Percentiles rank a stretch among this genome's conserved stretches.
Conservation (phyloP, 2,797 vertebrate genomes). For the Coreius guichenoti region DNA sequence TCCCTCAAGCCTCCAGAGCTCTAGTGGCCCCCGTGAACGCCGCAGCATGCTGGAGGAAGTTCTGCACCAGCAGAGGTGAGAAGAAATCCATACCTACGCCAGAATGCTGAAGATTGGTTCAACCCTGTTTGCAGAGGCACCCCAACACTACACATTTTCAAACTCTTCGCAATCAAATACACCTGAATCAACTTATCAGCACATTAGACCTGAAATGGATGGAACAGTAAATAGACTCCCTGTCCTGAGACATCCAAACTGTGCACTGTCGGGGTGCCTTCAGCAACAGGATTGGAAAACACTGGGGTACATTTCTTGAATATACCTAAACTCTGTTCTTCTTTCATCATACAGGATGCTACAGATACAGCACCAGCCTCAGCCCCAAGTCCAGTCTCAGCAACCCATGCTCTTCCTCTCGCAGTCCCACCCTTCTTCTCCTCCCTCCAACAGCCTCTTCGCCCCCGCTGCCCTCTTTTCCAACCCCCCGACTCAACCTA, state of each 20-base stretch:
- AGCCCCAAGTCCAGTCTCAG: conserved; percentile 76
- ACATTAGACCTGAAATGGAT: not conserved
- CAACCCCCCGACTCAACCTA: conserved; percentile 65
- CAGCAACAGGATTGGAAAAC: not conserved
- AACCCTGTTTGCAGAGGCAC: not conserved
- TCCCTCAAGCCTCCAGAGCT: conserved; percentile 66
- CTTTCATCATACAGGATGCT: conserved; percentile 83
- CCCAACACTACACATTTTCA: not conserved
- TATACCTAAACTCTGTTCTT: conserved; percentile 19
- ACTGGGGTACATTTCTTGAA: not conserved
- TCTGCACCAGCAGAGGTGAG: conserved; percentile 92
- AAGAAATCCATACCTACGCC: not conserved
- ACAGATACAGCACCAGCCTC: conserved; percentile 89
- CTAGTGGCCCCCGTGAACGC: conserved; percentile 70
- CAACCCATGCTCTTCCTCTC: conserved; percentile 78
- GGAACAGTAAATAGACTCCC: not conserved
- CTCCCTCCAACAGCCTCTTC: conserved; percentile 71
- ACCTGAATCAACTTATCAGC: not conserved
- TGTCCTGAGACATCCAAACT: not conserved
- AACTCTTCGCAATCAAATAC: not conserved
- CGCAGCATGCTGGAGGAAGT: conserved; percentile 90
- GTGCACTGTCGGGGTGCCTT: not conserved
- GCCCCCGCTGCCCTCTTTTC: conserved; percentile 71
- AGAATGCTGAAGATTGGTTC: not conserved
- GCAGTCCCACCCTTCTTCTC: conserved; percentile 76